These are phyloP conservation scores for Istiophorus platypterus DNA, from an alignment of 2,113 vertebrate genomes.

Conservation along the genomic window DNA sequence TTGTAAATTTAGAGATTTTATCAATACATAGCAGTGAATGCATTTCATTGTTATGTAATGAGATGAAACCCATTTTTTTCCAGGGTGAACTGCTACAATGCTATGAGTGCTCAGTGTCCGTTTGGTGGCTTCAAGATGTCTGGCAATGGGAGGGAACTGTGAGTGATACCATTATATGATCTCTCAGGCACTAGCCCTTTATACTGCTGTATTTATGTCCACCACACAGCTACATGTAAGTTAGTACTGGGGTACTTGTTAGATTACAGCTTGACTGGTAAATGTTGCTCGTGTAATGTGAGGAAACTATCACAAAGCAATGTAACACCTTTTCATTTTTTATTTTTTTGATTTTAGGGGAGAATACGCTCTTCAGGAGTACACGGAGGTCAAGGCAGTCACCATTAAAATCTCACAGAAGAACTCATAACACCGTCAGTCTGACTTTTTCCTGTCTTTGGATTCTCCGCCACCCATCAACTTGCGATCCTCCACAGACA, in stretches of 20 bases:
- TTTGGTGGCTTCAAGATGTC: constrained; percentile 97
- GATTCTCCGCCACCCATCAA: background rate
- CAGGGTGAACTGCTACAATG: constrained; percentile 92
- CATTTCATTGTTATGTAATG: background rate
- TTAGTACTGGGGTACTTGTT: background rate
- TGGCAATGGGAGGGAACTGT: constrained; percentile 93
- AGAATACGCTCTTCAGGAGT: constrained; percentile 90
- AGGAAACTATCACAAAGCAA: background rate
- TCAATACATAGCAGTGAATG: background rate
- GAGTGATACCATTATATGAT: constrained; percentile 73
- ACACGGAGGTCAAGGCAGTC: constrained; percentile 92
- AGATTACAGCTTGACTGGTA: background rate
- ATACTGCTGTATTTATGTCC: background rate
- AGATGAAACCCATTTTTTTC: constrained; percentile 16
- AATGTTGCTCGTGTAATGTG: background rate
- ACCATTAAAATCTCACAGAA: constrained; percentile 91
- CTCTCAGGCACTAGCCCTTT: background rate
- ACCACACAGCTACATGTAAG: background rate
- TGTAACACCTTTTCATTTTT: background rate
- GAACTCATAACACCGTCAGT: constrained; percentile 84
- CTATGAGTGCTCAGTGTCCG: constrained; percentile 85
- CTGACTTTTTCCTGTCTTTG: background rate
- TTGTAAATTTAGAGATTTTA: background rate
- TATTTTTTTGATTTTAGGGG: constrained; percentile 80
- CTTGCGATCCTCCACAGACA: background rate